Evolutionary conservation across 2,888 invertebrate genomes (phyloP).

Genomic region (Caenorhabditis wallacei): DNA sequence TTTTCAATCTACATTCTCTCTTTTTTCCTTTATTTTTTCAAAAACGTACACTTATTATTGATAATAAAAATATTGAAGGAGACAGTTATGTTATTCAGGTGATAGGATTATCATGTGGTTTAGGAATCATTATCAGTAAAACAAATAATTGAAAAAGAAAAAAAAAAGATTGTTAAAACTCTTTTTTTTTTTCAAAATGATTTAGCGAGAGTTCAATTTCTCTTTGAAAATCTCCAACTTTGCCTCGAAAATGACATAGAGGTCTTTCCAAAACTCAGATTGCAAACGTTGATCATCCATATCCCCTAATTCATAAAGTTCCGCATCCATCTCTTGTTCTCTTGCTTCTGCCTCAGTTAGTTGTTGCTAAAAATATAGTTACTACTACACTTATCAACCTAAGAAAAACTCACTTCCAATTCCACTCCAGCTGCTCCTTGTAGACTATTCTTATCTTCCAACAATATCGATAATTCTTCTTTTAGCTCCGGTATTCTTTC

Average conservation of each 20-base stretch:
- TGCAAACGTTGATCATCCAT: conserved; percentile 37
- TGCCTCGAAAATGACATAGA: conserved; percentile 36
- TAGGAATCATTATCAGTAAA: too few species aligned
- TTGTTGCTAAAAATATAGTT: conserved; percentile 21
- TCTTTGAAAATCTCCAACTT: conserved; percentile 46
- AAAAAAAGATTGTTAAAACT: not conserved
- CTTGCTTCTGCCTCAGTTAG: conserved; percentile 11
- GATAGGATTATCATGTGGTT: not conserved
- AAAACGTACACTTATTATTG: conserved; percentile 14
- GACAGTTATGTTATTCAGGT: not conserved
- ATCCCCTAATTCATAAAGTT: conserved; percentile 29
- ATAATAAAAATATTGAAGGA: conserved; percentile 9
- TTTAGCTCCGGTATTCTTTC: conserved; percentile 39
- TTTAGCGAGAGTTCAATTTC: conserved; percentile 24
- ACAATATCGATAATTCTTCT: conserved; percentile 15
- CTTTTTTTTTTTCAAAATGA: not conserved
- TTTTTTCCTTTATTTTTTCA: not conserved
- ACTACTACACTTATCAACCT: not conserved
- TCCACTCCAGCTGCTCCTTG: conserved; percentile 6
- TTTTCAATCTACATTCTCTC: conserved; percentile 22
- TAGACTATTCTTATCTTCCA: conserved; percentile 44
- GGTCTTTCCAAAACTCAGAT: conserved; percentile 46
- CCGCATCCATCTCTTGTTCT: conserved; percentile 22
- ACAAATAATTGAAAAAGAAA: not conserved
- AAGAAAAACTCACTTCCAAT: conserved; percentile 28